Conservation (phyloP, 2,888 invertebrate species). For the Leucoptera coffeella region DNA sequence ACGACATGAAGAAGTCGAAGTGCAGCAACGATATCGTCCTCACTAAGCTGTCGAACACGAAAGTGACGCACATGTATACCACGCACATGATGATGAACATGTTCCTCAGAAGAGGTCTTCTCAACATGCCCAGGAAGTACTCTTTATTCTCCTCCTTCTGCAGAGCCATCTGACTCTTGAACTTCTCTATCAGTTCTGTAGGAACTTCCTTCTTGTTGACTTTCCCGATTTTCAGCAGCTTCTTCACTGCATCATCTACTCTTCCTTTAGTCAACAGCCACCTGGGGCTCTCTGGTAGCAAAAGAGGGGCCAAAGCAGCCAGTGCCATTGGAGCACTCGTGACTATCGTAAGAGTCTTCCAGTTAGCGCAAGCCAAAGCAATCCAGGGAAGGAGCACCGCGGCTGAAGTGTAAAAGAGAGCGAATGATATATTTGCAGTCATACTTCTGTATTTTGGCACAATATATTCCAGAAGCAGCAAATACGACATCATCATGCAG, state of each 20-base stretch:
- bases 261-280: slow-evolving; percentile 23
- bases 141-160: slow-evolving; percentile 1
- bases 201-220: slow-evolving; percentile 6
- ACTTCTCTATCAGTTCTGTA: slow-evolving; percentile 5
- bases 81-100: slow-evolving; percentile 4
- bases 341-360: slow-evolving; percentile 5
- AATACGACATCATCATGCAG: slow-evolving; percentile 6
- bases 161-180: slow-evolving; percentile 1
- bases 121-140: slow-evolving; percentile 4
- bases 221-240: slow-evolving; percentile 3
- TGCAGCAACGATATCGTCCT: slow-evolving; percentile 5
- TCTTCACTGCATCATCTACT: slow-evolving; percentile 7
- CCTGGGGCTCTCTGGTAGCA: slow-evolving; percentile 23
- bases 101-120: slow-evolving; percentile 4
- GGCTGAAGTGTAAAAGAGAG: slow-evolving; percentile 5
- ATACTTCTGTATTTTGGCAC: slow-evolving; percentile 7
- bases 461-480: slow-evolving; percentile 6
- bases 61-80: slow-evolving; percentile 5
- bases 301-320: slow-evolving; percentile 16
- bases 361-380: slow-evolving; percentile 5
- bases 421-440: slow-evolving; percentile 6
- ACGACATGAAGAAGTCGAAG: slow-evolving; percentile 6
- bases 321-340: slow-evolving; percentile 10
- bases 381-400: slow-evolving; percentile 6
- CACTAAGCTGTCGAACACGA: slow-evolving; percentile 6